These are phyloP conservation scores for Mormyrus lacerda DNA, from an alignment of 2,113 vertebrate species.

Conservation along the genomic window DNA sequence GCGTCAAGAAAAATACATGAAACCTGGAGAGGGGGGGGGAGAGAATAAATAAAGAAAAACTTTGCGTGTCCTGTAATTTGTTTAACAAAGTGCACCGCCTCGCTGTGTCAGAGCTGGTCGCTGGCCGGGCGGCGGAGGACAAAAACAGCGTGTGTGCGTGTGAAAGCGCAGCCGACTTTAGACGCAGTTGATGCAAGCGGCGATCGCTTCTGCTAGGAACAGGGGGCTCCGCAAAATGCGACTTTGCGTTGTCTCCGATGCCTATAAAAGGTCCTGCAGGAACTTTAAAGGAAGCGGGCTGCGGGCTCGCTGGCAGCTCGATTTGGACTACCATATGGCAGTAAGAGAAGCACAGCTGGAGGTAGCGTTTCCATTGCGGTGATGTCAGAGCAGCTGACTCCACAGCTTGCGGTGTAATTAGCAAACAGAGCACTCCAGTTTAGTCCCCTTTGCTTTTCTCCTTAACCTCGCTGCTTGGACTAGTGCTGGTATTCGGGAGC, in stretches of 20 bases:
- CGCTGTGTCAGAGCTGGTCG: not conserved
- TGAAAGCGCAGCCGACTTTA: conserved; percentile 1
- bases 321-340: conserved; percentile 74
- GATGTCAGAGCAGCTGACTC: conserved; percentile 95
- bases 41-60: not conserved
- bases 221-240: not conserved
- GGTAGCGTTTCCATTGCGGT: conserved; percentile 77
- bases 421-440: conserved; percentile 71
- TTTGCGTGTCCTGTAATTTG: not conserved
- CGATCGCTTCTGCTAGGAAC: not conserved
- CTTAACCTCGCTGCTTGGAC: conserved; percentile 44
- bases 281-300: conserved; percentile 57
- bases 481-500: conserved; percentile 24
- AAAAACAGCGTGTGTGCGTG: not conserved
- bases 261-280: conserved; percentile 41
- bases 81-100: not conserved
- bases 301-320: conserved; percentile 57
- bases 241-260: conserved; percentile 28
- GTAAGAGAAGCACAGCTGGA: conserved; percentile 81
- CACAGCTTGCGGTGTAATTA: conserved; percentile 89
- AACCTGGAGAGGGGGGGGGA: not conserved
- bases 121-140: not conserved
- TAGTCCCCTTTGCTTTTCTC: conserved; percentile 46
- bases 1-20: not conserved
- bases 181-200: conserved; percentile 3